phyloP scores from a whole-genome alignment of 2,888 invertebrate species.

The Copidosoma aretas region DNA sequence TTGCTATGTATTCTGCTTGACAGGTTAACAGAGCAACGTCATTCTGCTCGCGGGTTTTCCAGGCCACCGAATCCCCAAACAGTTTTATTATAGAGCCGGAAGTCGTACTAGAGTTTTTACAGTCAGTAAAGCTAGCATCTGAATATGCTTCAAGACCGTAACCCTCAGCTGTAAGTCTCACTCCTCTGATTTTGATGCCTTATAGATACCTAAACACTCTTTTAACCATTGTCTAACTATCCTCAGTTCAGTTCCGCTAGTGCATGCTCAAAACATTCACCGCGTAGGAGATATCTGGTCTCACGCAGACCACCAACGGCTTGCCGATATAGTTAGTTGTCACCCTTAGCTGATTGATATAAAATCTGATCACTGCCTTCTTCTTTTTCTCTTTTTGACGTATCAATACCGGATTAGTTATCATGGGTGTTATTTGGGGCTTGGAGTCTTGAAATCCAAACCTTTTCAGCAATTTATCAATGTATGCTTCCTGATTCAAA shows the following conservation, averaged over 20 bases:
- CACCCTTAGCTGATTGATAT: too few species aligned
- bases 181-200: neutral
- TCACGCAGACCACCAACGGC: too few species aligned
- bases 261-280: too few species aligned
- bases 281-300: too few species aligned
- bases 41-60: slow-evolving; percentile 27
- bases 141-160: neutral
- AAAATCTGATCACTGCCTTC: too few species aligned
- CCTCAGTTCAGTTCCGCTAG: too few species aligned
- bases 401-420: neutral
- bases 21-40: slow-evolving; percentile 35
- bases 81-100: too few species aligned
- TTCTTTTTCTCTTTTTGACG: neutral
- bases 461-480: neutral
- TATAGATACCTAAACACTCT: neutral
- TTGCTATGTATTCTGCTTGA: slow-evolving; percentile 12
- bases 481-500: neutral
- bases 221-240: too few species aligned
- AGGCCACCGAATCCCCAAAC: slow-evolving; percentile 8
- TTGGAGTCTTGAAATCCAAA: neutral
- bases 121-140: slow-evolving; percentile 28
- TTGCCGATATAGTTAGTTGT: too few species aligned
- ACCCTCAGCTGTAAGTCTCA: too few species aligned
- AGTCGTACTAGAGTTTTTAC: slow-evolving; percentile 19
- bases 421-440: neutral